Percentiles rank a stretch among this genome's conserved stretches.
Evolutionary conservation across 2,888 invertebrate genomes (phyloP).

Genomic region (Polydrusus tereticollis): DNA sequence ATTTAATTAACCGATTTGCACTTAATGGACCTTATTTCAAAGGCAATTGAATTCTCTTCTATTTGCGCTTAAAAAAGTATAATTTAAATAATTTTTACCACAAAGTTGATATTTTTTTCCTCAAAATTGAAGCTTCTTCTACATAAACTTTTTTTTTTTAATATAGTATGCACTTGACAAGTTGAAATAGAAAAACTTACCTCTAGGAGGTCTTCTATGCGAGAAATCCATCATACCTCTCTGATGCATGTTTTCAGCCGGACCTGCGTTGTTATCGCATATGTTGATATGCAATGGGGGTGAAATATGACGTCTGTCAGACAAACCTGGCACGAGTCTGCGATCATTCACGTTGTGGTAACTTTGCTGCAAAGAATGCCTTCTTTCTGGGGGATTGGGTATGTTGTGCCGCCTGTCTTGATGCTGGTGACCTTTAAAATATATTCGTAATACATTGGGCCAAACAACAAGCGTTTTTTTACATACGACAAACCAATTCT

Average conservation of each 20-base stretch:
- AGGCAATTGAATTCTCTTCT: too few species aligned
- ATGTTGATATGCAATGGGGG: slow-evolving; percentile 72
- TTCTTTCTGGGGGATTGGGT: slow-evolving; percentile 56
- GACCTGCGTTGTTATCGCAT: slow-evolving; percentile 64
- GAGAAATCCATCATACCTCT: slow-evolving; percentile 64
- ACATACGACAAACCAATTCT: not conserved
- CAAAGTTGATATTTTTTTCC: too few species aligned
- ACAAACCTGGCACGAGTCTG: slow-evolving; percentile 58
- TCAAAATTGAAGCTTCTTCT: too few species aligned
- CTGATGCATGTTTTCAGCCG: slow-evolving; percentile 55
- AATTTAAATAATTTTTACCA: too few species aligned
- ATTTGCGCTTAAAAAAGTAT: too few species aligned
- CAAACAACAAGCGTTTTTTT: too few species aligned
- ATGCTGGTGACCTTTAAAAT: slow-evolving; percentile 51
- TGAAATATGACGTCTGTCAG: slow-evolving; percentile 67
- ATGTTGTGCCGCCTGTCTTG: slow-evolving; percentile 60
- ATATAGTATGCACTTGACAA: too few species aligned
- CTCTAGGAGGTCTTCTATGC: slow-evolving; percentile 65
- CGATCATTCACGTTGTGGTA: slow-evolving; percentile 59
- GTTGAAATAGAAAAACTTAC: slow-evolving; percentile 51
- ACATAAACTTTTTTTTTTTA: too few species aligned
- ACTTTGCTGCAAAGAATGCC: slow-evolving; percentile 54
- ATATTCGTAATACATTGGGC: too few species aligned
- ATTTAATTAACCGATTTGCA: too few species aligned
- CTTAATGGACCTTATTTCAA: too few species aligned